Evolutionary conservation across 1,140 invertebrate genomes (phyloP).

Genomic region (Cotesia glomerata): DNA sequence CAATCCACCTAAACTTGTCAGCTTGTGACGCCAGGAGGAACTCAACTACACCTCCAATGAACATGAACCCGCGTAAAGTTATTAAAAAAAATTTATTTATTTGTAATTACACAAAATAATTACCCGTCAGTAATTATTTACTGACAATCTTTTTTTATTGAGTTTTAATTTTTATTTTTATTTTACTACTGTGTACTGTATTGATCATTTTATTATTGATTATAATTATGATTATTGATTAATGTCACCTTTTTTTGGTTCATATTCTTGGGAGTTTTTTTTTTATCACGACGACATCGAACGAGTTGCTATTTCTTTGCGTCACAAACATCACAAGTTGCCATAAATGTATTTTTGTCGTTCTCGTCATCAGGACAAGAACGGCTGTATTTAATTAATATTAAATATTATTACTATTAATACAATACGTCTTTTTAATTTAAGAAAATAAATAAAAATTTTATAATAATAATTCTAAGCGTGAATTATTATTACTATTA

Average conservation of each 20-base stretch:
- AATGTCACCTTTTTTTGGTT: slow-evolving; percentile 6
- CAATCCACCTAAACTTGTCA: slow-evolving; percentile 75
- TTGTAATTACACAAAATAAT: background rate
- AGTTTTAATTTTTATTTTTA: background rate
- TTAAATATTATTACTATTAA: background rate
- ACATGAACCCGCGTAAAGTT: slow-evolving; percentile 45
- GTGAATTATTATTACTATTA: background rate
- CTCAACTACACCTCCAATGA: slow-evolving; percentile 43
- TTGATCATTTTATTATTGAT: too few relatives aligned
- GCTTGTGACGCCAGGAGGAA: slow-evolving; percentile 69
- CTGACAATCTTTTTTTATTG: too few relatives aligned
- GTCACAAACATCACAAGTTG: slow-evolving; percentile 40
- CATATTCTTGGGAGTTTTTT: background rate
- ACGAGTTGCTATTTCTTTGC: slow-evolving; percentile 23
- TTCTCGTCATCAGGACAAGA: slow-evolving; percentile 12
- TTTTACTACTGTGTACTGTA: too few relatives aligned
- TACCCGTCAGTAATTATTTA: too few relatives aligned
- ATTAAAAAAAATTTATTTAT: background rate
- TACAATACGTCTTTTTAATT: background rate
- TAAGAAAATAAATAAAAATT: background rate
- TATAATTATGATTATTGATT: background rate
- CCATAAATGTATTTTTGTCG: slow-evolving; percentile 40
- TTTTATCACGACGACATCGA: slow-evolving; percentile 17
- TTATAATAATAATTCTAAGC: background rate
- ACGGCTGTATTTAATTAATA: slow-evolving; percentile 7